Percentiles rank a stretch among this genome's conserved stretches.
These are phyloP conservation scores for Porites rus DNA, from an alignment of 92 coral and sea anemone species.

Conservation along the genomic window DNA sequence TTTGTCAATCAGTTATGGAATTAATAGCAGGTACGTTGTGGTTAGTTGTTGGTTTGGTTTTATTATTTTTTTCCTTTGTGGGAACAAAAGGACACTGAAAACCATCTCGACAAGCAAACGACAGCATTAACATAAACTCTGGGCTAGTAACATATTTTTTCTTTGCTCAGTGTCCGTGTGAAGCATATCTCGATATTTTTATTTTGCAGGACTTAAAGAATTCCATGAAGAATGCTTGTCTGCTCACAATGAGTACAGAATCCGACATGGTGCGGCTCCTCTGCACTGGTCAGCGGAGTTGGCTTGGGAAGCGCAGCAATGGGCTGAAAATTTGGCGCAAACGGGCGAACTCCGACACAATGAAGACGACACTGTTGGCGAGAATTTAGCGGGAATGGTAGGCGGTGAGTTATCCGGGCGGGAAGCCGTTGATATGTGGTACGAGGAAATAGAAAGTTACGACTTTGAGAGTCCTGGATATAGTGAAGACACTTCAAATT, in stretches of 20 bases:
- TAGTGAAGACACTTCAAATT: conserved; percentile 94
- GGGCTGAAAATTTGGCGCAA: conserved; percentile 94
- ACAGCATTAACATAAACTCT: no score
- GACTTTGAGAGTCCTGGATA: conserved; percentile 86
- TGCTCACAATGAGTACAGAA: conserved; percentile 91
- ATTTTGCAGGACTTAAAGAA: conserved; percentile 81
- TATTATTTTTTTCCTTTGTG: neutral
- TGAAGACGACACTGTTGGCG: conserved; percentile 90
- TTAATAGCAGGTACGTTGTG: neutral
- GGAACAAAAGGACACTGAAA: neutral
- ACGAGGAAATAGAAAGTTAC: conserved; percentile 89
- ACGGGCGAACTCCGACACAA: conserved; percentile 92
- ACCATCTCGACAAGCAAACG: neutral
- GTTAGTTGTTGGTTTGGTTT: neutral
- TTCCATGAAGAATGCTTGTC: conserved; percentile 96
- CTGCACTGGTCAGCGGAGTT: conserved; percentile 97
- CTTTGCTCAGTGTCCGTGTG: neutral
- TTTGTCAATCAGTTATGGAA: neutral
- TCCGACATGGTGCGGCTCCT: conserved; percentile 87
- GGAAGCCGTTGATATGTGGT: conserved; percentile 97
- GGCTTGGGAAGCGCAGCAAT: conserved; percentile 98
- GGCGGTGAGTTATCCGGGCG: conserved; percentile 91
- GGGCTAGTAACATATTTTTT: neutral
- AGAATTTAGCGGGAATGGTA: conserved; percentile 97
- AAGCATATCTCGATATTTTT: neutral